Base-by-base conservation (phyloP, 2,113 vertebrate species). In the Cisticola juncidis region DNA sequence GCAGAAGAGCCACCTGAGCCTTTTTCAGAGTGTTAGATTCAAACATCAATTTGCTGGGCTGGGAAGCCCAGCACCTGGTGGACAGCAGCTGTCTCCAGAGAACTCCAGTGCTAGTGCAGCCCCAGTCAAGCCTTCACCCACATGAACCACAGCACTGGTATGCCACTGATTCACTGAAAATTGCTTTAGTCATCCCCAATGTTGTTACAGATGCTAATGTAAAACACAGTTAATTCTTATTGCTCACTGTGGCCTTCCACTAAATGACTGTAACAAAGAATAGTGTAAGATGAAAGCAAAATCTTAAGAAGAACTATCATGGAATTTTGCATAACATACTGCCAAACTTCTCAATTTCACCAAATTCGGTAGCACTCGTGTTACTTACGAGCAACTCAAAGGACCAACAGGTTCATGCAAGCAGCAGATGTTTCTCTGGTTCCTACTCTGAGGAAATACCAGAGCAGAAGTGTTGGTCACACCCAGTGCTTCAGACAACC, bases 351-450 rank as follows among this genome's bases (percentile, higher is more conserved):
- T 68, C 61, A 47, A 29, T 56, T 86, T 36, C 44, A 76, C 21
- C 38, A 24, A 42, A 82, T 77, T 42, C 0, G 0, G 14, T 56
- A 76, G 60, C 26, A 35, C 0, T 0, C 5, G 38, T 18, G 23
- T 62, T 54, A 47, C 28, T 28, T 65, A 29, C 19, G 35, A 51
- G 29, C 22, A 61, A 11, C 54, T 42, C 40, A 33, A 62, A 70
- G 40, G 42, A 68, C 9, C 56, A 21, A 0, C 4, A 45, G 20
- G 23, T 35, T 65, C 50, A 14, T 4, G 25, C 18, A 47, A 47
- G 44, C 6, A 4, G 29, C 5, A 29, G 4, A 50, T 40, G 44
- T 62, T 62, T 35, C 10, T 51, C 58, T 58, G 69, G 26, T 31
- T 56, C 44, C n/a, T 26, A 17, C 45, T 7, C n/a, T 5, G 33